Conservation (phyloP, 2,797 vertebrate genomes). For the Melanotaenia maccullochi region DNA sequence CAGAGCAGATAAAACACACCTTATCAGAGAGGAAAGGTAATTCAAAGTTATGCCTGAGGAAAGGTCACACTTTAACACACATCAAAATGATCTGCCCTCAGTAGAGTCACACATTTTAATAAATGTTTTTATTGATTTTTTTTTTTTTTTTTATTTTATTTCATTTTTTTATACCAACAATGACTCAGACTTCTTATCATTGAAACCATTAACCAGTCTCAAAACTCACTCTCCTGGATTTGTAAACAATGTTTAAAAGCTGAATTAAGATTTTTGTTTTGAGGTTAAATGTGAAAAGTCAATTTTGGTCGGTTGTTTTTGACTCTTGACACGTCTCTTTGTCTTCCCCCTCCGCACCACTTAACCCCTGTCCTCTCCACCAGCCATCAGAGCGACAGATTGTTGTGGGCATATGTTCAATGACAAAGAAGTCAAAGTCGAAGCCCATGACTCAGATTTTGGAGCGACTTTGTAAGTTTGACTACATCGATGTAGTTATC, state of each 20-base stretch:
- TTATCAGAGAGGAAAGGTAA: conserved; percentile 6
- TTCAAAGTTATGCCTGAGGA: conserved; percentile 10
- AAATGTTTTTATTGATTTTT: neutral
- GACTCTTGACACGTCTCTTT: neutral
- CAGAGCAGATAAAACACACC: neutral
- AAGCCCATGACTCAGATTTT: conserved; percentile 99
- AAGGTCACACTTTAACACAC: neutral
- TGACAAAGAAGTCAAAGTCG: conserved; percentile 98
- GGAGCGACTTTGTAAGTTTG: conserved; percentile 96
- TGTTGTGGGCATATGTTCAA: conserved; percentile 96
- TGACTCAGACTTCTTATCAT: neutral
- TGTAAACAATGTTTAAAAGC: neutral
- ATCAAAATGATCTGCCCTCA: neutral
- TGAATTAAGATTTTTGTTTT: neutral
- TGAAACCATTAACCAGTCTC: neutral
- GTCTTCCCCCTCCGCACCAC: neutral
- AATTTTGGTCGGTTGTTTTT: neutral
- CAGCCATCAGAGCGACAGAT: conserved; percentile 93
- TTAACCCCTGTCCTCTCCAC: neutral
- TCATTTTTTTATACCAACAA: neutral
- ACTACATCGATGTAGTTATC: conserved; percentile 94
- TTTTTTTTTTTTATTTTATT: neutral
- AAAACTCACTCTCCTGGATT: neutral
- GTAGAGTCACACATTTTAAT: neutral
- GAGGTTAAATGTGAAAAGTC: neutral